phyloP scores from a whole-genome alignment of 92 coral and sea anemone species.

The Phenganax subtilis region DNA sequence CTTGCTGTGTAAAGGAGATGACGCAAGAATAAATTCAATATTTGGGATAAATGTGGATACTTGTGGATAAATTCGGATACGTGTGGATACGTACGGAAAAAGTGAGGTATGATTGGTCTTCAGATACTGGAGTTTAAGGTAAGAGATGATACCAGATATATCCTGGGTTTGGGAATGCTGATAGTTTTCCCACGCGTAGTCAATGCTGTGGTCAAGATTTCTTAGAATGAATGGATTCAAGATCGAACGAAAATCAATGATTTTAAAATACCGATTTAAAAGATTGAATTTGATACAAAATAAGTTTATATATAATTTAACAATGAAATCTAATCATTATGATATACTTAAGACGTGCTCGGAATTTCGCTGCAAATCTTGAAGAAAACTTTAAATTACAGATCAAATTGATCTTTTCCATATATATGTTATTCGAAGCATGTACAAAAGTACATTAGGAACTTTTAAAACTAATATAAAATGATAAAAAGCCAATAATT shows the following conservation, averaged over 20 bases:
- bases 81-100: not conserved
- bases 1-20: conserved; percentile 42
- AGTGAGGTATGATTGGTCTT: not conserved
- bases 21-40: not conserved
- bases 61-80: not conserved
- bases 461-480: no score
- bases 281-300: no score
- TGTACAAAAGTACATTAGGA: no score
- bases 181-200: no score
- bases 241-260: no score
- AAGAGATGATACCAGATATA: not conserved
- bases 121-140: no score
- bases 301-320: no score
- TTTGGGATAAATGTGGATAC: not conserved
- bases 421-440: not conserved
- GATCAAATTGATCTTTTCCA: not conserved
- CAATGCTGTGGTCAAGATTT: no score
- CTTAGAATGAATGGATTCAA: no score
- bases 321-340: no score
- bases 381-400: not conserved
- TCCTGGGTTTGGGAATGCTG: not conserved
- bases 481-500: no score
- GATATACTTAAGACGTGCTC: not conserved
- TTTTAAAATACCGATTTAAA: no score
- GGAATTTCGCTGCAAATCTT: not conserved